Base-by-base conservation (phyloP, 2,113 vertebrate genomes). In the Podarcis cretensis region DNA sequence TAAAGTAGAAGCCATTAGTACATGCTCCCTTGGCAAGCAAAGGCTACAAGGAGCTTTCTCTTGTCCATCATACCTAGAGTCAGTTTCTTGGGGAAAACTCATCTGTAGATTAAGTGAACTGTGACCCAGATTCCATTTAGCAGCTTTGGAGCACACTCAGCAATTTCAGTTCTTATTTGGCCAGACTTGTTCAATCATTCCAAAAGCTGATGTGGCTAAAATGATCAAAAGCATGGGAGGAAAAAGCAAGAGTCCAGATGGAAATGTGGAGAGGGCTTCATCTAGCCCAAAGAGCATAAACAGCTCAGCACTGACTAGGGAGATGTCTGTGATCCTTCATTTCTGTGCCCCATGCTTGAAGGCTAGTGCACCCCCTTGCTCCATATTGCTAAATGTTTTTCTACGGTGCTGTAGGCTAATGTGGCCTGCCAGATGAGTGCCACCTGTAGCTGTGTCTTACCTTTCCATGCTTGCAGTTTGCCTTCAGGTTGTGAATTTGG, bases 401-500 rank as follows among this genome's bases (percentile, higher is more conserved):
- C 16, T 43, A 10, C 43, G 37, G 25, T 23, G 25, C 48, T 25
- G 9, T 13, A 30, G 59, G 8, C 16, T 7, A 81, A 3, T 3
- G 18, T 54, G n/a, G 43, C 6, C 10, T 40, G 27, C 4, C 18
- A 8, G 30, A 16, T 21, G 23, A 2, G 8, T 12, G 7, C 25
- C 6, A 18, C 1, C 69, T 30, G n/a, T 79, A 57, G 54, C 76
- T 23, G 3, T 32, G 43, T 9, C 25, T 87, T 54, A 59, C 13
- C 27, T 48, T 48, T 57, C 40, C 25, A 32, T 54, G 12, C 43
- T 68, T 90, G 23, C 94, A 99, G 98, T 94, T 96, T 99, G 93
- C 98, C 98, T 90, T 96, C 98, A 89, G 98, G 98, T 76, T 99
- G 98, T 94, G 98, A 99, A 94, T 99, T 99, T 96, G 98, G 98